Evolutionary conservation across 1,140 invertebrate genomes (phyloP).

Genomic region (Eumaeus atala): DNA sequence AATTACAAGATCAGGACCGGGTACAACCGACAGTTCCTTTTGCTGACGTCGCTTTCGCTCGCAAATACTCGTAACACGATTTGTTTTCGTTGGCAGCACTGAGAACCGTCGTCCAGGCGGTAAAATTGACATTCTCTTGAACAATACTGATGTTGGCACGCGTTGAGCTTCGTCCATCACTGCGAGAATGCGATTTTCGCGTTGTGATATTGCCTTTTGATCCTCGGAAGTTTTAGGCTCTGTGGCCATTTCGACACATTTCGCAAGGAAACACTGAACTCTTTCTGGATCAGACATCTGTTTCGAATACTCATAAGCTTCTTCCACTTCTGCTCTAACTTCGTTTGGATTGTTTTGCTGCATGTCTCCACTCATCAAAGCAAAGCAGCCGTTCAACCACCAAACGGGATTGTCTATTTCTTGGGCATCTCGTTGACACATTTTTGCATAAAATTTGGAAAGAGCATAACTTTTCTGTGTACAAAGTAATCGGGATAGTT

Average conservation of each 20-base stretch:
- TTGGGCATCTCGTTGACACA: conserved; percentile 70
- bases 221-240: conserved; percentile 49
- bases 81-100: conserved; percentile 49
- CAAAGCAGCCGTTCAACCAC: conserved; percentile 70
- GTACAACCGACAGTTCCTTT: conserved; percentile 50
- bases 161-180: conserved; percentile 46
- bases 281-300: conserved; percentile 55
- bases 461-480: conserved; percentile 73
- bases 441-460: conserved; percentile 71
- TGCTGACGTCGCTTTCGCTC: conserved; percentile 44
- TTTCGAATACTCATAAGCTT: conserved; percentile 59
- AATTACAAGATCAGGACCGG: conserved; percentile 43
- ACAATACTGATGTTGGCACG: conserved; percentile 50
- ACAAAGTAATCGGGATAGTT: conserved; percentile 63
- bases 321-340: conserved; percentile 61
- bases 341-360: conserved; percentile 73
- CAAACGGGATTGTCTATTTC: conserved; percentile 57
- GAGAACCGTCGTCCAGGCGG: conserved; percentile 52
- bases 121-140: conserved; percentile 61
- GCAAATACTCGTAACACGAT: conserved; percentile 23
- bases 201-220: conserved; percentile 48
- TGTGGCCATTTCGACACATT: conserved; percentile 55
- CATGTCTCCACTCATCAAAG: conserved; percentile 70
- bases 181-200: conserved; percentile 47
- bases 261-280: conserved; percentile 52